Evolutionary conservation across 1,140 invertebrate genomes (phyloP).

Genomic region (Pogonognathellus flavescens): DNA sequence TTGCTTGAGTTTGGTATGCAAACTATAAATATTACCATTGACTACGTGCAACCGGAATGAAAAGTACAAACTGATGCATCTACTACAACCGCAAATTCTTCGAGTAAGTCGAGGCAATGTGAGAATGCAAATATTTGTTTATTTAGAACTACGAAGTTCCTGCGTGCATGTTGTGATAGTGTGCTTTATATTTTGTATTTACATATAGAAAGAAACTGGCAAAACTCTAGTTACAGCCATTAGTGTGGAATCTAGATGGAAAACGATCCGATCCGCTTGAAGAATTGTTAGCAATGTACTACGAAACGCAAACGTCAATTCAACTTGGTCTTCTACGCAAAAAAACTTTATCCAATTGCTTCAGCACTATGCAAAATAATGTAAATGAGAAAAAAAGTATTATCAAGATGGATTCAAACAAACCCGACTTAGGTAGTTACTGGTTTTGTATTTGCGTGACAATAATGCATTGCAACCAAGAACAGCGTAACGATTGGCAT

Average conservation of each 20-base stretch:
- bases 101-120: conserved; percentile 16
- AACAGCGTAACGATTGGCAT: neutral
- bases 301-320: neutral
- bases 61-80: neutral
- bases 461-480: conserved; percentile 16
- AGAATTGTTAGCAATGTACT: conserved; percentile 17
- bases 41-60: neutral
- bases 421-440: neutral
- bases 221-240: conserved; percentile 23
- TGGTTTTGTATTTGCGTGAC: conserved; percentile 12
- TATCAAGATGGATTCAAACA: neutral
- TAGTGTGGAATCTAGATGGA: conserved; percentile 46
- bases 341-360: conserved; percentile 2
- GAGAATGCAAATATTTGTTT: conserved; percentile 44
- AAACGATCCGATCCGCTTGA: conserved; percentile 35
- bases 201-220: conserved; percentile 14
- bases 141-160: neutral
- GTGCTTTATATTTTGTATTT: neutral
- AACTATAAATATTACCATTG: neutral
- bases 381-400: conserved; percentile 19
- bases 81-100: conserved; percentile 4
- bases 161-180: neutral
- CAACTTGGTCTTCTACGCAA: neutral
- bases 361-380: conserved; percentile 32
- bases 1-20: neutral